Conservation (phyloP, 2,888 invertebrate species). For the Amblyjoppa fuscipennis region DNA sequence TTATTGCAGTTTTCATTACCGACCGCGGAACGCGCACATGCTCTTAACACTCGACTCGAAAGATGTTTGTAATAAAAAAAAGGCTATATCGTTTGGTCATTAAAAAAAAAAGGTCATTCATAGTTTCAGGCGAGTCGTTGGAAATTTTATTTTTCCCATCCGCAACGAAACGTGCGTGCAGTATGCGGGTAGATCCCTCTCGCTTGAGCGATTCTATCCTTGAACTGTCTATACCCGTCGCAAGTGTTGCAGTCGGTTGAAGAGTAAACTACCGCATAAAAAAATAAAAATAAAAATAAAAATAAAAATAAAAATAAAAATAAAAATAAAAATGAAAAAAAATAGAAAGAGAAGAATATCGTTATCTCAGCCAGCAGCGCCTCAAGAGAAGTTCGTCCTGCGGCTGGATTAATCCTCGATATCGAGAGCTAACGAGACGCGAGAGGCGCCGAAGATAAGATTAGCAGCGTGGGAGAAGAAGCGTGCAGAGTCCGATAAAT, state of each 20-base stretch:
- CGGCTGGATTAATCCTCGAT: background rate
- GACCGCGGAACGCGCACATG: too few species aligned
- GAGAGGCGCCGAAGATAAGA: constrained; percentile 5
- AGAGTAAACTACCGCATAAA: background rate
- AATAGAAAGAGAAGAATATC: background rate
- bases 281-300: background rate
- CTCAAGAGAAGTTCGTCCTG: constrained; percentile 8
- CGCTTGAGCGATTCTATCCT: constrained; percentile 51
- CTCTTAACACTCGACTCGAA: too few species aligned
- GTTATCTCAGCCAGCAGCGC: background rate
- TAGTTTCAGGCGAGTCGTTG: background rate
- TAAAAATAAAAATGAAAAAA: background rate
- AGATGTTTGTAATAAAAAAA: too few species aligned
- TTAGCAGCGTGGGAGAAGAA: background rate
- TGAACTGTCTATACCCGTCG: constrained; percentile 39
- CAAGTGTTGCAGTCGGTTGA: background rate
- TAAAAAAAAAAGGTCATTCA: background rate
- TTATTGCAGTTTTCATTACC: background rate
- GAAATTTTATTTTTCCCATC: background rate
- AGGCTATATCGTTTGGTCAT: too few species aligned
- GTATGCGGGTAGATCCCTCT: constrained; percentile 23
- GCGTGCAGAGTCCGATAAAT: background rate
- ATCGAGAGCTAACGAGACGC: constrained; percentile 21
- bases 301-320: background rate
- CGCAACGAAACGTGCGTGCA: constrained; percentile 5